Conservation (phyloP, 2,797 vertebrate species). For the Oophaga sylvatica region DNA sequence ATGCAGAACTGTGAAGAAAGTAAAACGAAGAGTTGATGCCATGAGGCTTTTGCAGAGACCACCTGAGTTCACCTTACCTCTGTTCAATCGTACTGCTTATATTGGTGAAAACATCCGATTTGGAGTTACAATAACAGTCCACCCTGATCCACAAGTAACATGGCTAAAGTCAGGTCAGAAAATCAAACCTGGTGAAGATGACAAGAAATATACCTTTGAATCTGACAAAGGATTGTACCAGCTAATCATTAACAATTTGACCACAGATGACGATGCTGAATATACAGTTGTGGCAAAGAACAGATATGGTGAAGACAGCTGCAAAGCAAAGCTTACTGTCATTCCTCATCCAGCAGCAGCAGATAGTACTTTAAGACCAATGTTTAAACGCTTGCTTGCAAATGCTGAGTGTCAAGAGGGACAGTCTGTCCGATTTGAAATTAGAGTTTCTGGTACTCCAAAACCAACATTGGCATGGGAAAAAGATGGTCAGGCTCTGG, state of each 20-base stretch:
- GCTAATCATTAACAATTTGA: slow-evolving; percentile 85
- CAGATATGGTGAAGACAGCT: slow-evolving; percentile 94
- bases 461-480: slow-evolving; percentile 89
- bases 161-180: slow-evolving; percentile 98
- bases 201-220: slow-evolving; percentile 93
- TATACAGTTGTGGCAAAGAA: slow-evolving; percentile 94
- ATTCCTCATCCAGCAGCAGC: slow-evolving; percentile 88
- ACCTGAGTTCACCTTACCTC: slow-evolving; percentile 96
- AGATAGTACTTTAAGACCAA: slow-evolving; percentile 92
- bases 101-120: slow-evolving; percentile 90
- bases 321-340: slow-evolving; percentile 92
- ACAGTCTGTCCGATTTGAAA: slow-evolving; percentile 92
- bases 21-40: slow-evolving; percentile 92
- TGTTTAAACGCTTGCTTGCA: slow-evolving; percentile 97
- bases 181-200: slow-evolving; percentile 89
- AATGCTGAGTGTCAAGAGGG: slow-evolving; percentile 95
- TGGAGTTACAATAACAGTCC: slow-evolving; percentile 95
- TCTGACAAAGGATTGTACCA: slow-evolving; percentile 96
- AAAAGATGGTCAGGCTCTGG: slow-evolving; percentile 90
- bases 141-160: slow-evolving; percentile 93
- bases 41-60: slow-evolving; percentile 93
- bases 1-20: slow-evolving; percentile 87
- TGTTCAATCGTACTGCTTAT: slow-evolving; percentile 90
- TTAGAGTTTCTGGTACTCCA: slow-evolving; percentile 92
- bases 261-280: slow-evolving; percentile 89